Conservation (phyloP, 2,888 invertebrate species). For the Athetis lepigone region DNA sequence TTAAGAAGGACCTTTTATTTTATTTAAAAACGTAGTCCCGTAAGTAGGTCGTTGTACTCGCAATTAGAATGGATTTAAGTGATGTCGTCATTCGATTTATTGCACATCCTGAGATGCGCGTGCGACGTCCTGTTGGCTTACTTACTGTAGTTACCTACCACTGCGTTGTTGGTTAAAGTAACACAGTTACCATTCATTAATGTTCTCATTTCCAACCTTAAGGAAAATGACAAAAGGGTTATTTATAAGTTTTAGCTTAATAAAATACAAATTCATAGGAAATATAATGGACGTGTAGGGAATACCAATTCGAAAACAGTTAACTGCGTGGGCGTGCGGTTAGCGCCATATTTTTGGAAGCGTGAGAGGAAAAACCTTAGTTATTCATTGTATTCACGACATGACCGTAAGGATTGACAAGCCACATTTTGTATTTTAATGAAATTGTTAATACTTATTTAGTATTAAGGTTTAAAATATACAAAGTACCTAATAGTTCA, state of each 20-base stretch:
- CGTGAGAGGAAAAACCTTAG: not conserved
- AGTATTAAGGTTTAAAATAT: too few relatives aligned
- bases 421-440: too few relatives aligned
- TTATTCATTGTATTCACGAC: not conserved
- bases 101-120: conserved; percentile 36
- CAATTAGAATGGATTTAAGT: conserved; percentile 11
- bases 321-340: too few relatives aligned
- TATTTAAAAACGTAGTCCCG: not conserved
- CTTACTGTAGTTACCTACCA: conserved; percentile 5
- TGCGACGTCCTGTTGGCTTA: conserved; percentile 17
- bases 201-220: not conserved
- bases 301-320: not conserved
- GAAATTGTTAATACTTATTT: too few relatives aligned
- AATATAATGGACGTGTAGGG: not conserved
- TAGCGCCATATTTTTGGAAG: not conserved
- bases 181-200: not conserved
- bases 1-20: too few relatives aligned
- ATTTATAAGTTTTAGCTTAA: too few relatives aligned
- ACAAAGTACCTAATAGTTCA: too few relatives aligned
- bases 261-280: not conserved
- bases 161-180: not conserved
- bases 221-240: not conserved
- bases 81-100: conserved; percentile 37
- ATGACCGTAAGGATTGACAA: too few relatives aligned
- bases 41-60: conserved; percentile 3